Base-by-base conservation (phyloP, 2,113 vertebrate genomes). In the Pseudolaguvia tuberculata region DNA sequence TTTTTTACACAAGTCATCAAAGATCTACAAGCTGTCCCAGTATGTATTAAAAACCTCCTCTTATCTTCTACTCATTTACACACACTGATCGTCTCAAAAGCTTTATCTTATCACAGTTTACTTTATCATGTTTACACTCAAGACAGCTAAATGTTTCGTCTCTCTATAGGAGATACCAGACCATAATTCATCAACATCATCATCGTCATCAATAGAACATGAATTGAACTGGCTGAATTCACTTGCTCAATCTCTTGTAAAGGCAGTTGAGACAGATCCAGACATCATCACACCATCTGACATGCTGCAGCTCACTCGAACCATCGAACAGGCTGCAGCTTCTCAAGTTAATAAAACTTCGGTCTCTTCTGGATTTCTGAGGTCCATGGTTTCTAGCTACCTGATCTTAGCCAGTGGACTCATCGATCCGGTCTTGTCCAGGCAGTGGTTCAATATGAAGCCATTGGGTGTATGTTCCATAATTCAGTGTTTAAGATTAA, bases 1-100 rank as follows among this genome's bases (percentile, higher is more conserved):
- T 88, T 90, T 72, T 88, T 90, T 83, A 85, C 65, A 27, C 77
- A 74, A 73, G 52, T 89, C 77, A 83, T 70, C 70, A 78, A 81
- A 42, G 81, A 89, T 80, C 73, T 65, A 59, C 57, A 81, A 57
- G 78, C 47, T 55, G 85, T 79, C 70, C 57, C 70, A 76, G 91
- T 91, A 80, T 91, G 88, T 90, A 21, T 5, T 39, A 75, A 48
- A 50, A 50, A 45, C 58, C 47, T 14, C 50, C 51, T 18, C 57
- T 21, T 15, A 18, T 25, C 65, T 76, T 53, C 29, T n/a, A n/a
- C n/a, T n/a, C n/a, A n/a, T n/a, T n/a, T 20, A 66, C 27, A 35
- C 66, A 29, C n/a, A 57, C 66, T 29, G 21, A 56, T 14, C 9
- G 35, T 65, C 18, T 63, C 48, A 17, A 15, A 45, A 65, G 18